Conservation (phyloP, 2,797 vertebrate genomes). For the Pseudochaenichthys georgianus region DNA sequence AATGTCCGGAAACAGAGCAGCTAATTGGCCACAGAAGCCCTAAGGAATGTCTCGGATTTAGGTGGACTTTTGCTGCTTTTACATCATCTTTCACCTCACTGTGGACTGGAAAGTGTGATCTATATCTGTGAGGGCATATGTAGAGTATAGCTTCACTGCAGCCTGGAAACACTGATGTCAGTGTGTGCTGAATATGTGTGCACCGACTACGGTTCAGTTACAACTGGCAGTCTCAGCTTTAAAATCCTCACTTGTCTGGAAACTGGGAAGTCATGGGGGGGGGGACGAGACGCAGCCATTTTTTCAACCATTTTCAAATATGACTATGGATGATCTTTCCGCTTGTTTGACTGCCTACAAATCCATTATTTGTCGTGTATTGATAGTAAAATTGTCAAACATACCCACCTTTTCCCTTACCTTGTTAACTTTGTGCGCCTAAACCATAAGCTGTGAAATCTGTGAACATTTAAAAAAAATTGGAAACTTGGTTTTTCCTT, state of each 20-base stretch:
- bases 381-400: not conserved
- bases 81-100: conserved; percentile 67
- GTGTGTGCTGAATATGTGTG: conserved; percentile 23
- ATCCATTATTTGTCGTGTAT: not conserved
- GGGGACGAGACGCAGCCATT: conserved; percentile 8
- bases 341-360: not conserved
- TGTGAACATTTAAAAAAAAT: not conserved
- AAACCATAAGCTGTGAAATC: not conserved
- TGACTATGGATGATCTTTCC: not conserved
- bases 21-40: conserved; percentile 75
- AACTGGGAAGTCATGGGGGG: conserved; percentile 63
- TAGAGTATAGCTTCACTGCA: conserved; percentile 41
- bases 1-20: conserved; percentile 72
- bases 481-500: too few species aligned
- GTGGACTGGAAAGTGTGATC: conserved; percentile 77
- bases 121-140: conserved; percentile 45
- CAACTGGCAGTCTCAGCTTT: conserved; percentile 42
- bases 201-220: conserved; percentile 47
- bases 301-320: not conserved
- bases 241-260: conserved; percentile 57
- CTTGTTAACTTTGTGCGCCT: not conserved
- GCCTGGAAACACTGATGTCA: conserved; percentile 80
- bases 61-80: conserved; percentile 65
- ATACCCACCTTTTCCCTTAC: not conserved
- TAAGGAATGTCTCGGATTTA: conserved; percentile 72